phyloP scores from a whole-genome alignment of 2,888 invertebrate genomes.

The Andrena bucephala region DNA sequence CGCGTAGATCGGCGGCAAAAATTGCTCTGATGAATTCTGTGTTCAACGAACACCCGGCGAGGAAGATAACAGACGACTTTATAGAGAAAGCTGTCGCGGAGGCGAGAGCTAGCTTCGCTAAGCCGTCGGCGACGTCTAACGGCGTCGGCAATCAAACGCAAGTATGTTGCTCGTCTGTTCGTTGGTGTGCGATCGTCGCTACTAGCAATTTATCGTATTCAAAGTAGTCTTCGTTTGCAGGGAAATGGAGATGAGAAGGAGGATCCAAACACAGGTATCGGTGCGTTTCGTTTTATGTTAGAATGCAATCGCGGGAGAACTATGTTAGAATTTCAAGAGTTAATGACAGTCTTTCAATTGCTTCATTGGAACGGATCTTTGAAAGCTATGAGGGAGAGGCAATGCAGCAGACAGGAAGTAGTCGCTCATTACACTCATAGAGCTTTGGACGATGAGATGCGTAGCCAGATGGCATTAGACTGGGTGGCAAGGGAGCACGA shows the following conservation, averaged over 20 bases:
- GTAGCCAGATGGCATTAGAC: slow-evolving; percentile 97
- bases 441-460: slow-evolving; percentile 97
- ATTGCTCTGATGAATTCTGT: slow-evolving; percentile 98
- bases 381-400: slow-evolving; percentile 97
- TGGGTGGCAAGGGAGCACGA: slow-evolving; percentile 95
- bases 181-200: neutral
- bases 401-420: slow-evolving; percentile 96
- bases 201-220: neutral
- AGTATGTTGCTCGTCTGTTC: slow-evolving; percentile 51
- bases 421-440: slow-evolving; percentile 97
- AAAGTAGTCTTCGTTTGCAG: slow-evolving; percentile 81
- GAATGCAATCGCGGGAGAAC: slow-evolving; percentile 90
- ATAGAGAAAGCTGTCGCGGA: slow-evolving; percentile 97
- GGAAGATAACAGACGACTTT: slow-evolving; percentile 96
- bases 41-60: slow-evolving; percentile 97
- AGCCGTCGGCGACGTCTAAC: slow-evolving; percentile 78
- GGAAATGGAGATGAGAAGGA: slow-evolving; percentile 86
- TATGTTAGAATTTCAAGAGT: slow-evolving; percentile 97
- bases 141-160: slow-evolving; percentile 76
- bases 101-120: slow-evolving; percentile 90
- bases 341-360: slow-evolving; percentile 99
- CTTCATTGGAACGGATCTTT: slow-evolving; percentile 98
- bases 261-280: slow-evolving; percentile 91
- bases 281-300: slow-evolving; percentile 89
- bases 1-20: slow-evolving; percentile 96